These are phyloP conservation scores for Semotilus atromaculatus DNA, from an alignment of 2,797 vertebrate species.

Conservation along the genomic window DNA sequence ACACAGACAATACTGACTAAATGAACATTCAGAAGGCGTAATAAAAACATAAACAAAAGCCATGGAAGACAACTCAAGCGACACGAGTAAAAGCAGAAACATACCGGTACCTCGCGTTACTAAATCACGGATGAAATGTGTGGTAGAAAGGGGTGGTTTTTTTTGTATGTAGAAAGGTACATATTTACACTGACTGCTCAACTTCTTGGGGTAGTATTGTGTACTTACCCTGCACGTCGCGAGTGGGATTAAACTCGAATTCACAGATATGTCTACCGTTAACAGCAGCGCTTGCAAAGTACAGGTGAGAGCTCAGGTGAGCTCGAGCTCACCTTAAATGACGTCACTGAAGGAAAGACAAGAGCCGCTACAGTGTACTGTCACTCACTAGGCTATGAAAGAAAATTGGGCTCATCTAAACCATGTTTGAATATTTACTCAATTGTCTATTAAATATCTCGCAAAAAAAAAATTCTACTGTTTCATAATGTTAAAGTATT, in stretches of 20 bases:
- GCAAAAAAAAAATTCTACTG: background rate
- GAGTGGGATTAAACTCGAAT: background rate
- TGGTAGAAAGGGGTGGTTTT: background rate
- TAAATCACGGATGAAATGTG: background rate
- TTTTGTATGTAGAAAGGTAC: background rate
- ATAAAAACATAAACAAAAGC: background rate
- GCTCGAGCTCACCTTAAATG: constrained; percentile 3
- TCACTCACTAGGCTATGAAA: background rate
- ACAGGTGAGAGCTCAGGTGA: constrained; percentile 17
- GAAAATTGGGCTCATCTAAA: background rate
- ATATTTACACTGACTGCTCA: background rate
- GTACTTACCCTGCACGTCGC: constrained; percentile 1
- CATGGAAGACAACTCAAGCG: background rate
- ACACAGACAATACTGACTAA: background rate
- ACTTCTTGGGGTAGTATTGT: background rate
- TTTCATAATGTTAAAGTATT: background rate
- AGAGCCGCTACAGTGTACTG: background rate
- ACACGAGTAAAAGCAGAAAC: background rate
- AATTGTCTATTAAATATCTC: background rate
- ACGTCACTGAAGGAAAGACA: constrained; percentile 27
- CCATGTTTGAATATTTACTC: background rate
- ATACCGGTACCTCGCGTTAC: background rate
- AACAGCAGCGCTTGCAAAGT: background rate
- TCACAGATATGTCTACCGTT: background rate
- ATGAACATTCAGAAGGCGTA: background rate